Conservation (phyloP, 2,888 invertebrate species). For the Meta bourneti region DNA sequence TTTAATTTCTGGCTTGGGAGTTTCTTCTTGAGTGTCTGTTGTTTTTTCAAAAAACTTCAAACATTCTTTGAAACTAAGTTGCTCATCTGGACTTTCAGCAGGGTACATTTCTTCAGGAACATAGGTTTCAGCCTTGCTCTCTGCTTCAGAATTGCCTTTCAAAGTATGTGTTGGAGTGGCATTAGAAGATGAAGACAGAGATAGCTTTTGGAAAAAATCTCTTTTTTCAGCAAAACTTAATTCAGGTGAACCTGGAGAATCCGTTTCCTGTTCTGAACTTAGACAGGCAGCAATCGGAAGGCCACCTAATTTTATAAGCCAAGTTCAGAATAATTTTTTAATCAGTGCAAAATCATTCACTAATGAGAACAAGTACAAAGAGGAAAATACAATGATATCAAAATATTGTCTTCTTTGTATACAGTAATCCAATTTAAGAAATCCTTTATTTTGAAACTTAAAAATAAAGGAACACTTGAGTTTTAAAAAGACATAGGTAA, state of each 20-base stretch:
- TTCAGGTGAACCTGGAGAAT: constrained; percentile 60
- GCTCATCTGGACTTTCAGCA: constrained; percentile 63
- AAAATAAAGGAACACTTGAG: too few species aligned
- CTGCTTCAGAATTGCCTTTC: constrained; percentile 19
- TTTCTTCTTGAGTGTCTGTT: not conserved
- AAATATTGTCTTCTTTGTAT: not conserved
- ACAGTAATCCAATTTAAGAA: too few species aligned
- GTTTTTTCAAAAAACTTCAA: constrained; percentile 72
- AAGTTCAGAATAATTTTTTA: constrained; percentile 27
- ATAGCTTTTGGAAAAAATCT: constrained; percentile 75
- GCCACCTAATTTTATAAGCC: constrained; percentile 66
- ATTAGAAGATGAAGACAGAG: constrained; percentile 49
- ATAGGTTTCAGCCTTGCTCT: constrained; percentile 4
- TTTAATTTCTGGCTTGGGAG: constrained; percentile 59
- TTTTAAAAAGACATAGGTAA: too few species aligned
- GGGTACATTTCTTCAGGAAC: not conserved
- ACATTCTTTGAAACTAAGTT: constrained; percentile 70
- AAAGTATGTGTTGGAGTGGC: constrained; percentile 56
- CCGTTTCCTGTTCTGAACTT: constrained; percentile 18
- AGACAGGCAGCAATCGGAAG: constrained; percentile 26
- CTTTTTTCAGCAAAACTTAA: constrained; percentile 75
- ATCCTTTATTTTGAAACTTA: too few species aligned
- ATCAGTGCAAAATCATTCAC: not conserved
- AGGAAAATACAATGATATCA: not conserved
- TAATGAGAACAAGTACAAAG: not conserved